Conservation (phyloP, 2,113 vertebrate genomes). For the Gorilla gorilla region DNA sequence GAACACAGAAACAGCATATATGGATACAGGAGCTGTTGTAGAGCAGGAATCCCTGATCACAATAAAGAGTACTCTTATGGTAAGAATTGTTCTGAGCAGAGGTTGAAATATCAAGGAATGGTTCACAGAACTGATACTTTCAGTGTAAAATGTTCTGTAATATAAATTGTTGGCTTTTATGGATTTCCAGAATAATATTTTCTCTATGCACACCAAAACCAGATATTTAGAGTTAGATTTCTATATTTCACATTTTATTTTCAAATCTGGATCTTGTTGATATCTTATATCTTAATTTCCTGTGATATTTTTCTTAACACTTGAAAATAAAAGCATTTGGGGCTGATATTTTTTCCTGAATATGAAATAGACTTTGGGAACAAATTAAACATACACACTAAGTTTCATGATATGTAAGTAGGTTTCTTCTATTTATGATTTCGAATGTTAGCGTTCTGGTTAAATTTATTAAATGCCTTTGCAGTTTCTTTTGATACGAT, state of each 20-base stretch:
- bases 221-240: not conserved
- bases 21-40: rapidly evolving
- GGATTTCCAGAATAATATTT: slow-evolving; percentile 46
- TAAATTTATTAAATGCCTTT: not conserved
- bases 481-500: not conserved
- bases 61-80: not conserved
- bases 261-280: slow-evolving; percentile 55
- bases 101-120: not conserved
- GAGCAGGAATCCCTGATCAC: not conserved
- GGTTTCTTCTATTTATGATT: not conserved
- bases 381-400: slow-evolving; percentile 25
- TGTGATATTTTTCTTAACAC: slow-evolving; percentile 43
- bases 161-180: not conserved
- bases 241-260: slow-evolving; percentile 40
- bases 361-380: not conserved
- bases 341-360: not conserved
- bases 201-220: not conserved
- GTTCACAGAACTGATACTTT: not conserved
- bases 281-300: slow-evolving; percentile 35
- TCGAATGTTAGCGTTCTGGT: not conserved
- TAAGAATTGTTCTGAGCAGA: not conserved
- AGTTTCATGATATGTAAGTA: not conserved
- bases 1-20: not conserved
- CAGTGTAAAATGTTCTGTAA: slow-evolving; percentile 18
- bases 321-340: slow-evolving; percentile 49